Evolutionary conservation across 1,140 invertebrate genomes (phyloP).

Genomic region (Anastatus disparis): DNA sequence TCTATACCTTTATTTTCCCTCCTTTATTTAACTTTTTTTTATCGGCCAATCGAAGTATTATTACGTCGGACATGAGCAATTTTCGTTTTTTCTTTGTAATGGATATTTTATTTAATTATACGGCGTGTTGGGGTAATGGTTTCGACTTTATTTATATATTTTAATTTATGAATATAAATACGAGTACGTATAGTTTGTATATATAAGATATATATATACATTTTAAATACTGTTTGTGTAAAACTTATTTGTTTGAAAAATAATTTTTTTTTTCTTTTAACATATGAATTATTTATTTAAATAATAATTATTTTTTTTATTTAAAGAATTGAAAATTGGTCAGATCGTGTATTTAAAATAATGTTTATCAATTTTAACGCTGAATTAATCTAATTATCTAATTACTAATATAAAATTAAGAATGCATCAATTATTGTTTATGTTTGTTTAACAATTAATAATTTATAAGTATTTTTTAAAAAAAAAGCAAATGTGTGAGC

Average conservation of each 20-base stretch:
- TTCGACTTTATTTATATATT: neutral
- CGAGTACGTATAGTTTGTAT: too few species aligned
- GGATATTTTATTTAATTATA: slow-evolving; percentile 25
- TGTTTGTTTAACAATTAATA: too few species aligned
- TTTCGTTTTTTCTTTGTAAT: slow-evolving; percentile 18
- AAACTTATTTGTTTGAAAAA: neutral
- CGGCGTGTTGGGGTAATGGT: neutral
- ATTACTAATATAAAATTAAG: too few species aligned
- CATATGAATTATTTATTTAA: neutral
- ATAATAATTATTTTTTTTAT: neutral
- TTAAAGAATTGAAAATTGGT: too few species aligned
- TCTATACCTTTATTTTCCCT: neutral
- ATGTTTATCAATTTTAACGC: too few species aligned
- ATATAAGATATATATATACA: neutral
- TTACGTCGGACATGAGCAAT: neutral
- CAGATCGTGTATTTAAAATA: too few species aligned
- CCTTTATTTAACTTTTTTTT: too few species aligned
- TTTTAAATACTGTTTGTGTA: neutral
- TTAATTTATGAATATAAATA: neutral
- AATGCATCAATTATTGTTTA: too few species aligned
- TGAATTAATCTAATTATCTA: too few species aligned
- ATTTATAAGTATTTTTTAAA: too few species aligned
- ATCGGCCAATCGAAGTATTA: neutral
- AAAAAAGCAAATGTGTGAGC: too few species aligned
- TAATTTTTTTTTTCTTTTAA: too few species aligned